Evolutionary conservation across 2,888 invertebrate species (phyloP).

Genomic region (Melanargia galathea): DNA sequence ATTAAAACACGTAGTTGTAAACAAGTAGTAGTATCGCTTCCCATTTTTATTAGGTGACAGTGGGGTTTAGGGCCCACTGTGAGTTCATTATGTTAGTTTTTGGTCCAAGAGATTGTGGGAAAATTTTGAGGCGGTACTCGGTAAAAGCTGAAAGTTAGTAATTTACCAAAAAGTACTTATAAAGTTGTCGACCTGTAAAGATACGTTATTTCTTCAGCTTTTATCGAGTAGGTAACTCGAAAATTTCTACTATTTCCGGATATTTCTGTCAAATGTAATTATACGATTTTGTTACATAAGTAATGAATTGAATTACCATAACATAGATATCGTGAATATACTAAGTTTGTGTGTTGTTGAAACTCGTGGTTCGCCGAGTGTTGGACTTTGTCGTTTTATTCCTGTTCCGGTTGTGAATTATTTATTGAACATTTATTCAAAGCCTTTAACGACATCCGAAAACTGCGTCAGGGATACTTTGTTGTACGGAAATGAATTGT

Average conservation of each 20-base stretch:
- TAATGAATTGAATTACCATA: slow-evolving; percentile 71
- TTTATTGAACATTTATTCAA: not conserved
- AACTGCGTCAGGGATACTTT: not conserved
- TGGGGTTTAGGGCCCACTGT: slow-evolving; percentile 60
- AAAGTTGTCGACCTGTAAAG: too few relatives aligned
- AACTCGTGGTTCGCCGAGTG: slow-evolving; percentile 35
- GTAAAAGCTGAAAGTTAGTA: not conserved
- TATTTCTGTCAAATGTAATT: slow-evolving; percentile 57
- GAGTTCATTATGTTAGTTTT: slow-evolving; percentile 54
- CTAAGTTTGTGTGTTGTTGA: slow-evolving; percentile 67
- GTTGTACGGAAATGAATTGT: not conserved
- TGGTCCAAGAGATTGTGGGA: not conserved
- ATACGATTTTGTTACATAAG: slow-evolving; percentile 60
- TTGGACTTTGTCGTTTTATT: slow-evolving; percentile 26
- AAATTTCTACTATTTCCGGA: not conserved
- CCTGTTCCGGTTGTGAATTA: slow-evolving; percentile 17
- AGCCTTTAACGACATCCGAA: not conserved
- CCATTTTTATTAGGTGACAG: slow-evolving; percentile 51
- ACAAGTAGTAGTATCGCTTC: slow-evolving; percentile 64
- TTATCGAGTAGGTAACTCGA: not conserved
- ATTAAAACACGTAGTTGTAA: slow-evolving; percentile 55
- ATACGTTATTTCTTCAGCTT: not conserved
- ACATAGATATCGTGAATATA: slow-evolving; percentile 67
- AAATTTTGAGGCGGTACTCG: not conserved
- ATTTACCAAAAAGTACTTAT: too few relatives aligned